Evolutionary conservation across 1,140 invertebrate genomes (phyloP), one percentile per base, ranked within the genome.

Genomic region (Cydia amplana): DNA sequence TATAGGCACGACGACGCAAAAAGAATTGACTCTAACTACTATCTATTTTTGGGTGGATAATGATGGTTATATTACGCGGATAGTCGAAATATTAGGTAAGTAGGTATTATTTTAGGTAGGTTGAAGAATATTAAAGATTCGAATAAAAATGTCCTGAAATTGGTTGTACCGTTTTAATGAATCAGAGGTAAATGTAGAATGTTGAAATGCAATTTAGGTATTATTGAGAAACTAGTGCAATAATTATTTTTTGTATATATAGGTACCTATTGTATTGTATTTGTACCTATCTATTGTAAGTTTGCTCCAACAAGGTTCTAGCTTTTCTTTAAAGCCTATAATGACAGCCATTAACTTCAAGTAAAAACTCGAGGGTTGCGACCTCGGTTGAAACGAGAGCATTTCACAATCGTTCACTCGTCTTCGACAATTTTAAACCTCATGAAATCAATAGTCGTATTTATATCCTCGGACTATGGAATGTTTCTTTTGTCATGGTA

Each of bases 291-390:
- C 28, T 28, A 28, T 28, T 3, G 28, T 28, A 28, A 46, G 0
- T 46, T 16, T 46, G 43, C 43, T 46, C 2, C 12, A 14, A 4
- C 43, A 16, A 46, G 43, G 43, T 46, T 46, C 4, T 16, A 16
- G n/a, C 49, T 51, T 20, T 60, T 23, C 20, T 10, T 60, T 20
- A 55, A 28, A 23, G 23, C 18, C 20, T 10, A 20, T 23, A 60
- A 60, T 60, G 18, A 60, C 18, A 23, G 55, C 20, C 10, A 16
- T 46, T 60, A 20, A 23, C 10, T 60, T 60, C 6, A 60, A 60
- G 55, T 60, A 60, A 20, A 60, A 60, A 60, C 55, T 60, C n/a
- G 55, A 60, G 55, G 55, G 55, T 60, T 60, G 9, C 20, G 55
- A n/a, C 55, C 55, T 60, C 55, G 55, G 10, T 49, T 23, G 18